These are phyloP conservation scores for Petrocephalus schoutedeni DNA, from an alignment of 2,797 vertebrate genomes.

Conservation along the genomic window DNA sequence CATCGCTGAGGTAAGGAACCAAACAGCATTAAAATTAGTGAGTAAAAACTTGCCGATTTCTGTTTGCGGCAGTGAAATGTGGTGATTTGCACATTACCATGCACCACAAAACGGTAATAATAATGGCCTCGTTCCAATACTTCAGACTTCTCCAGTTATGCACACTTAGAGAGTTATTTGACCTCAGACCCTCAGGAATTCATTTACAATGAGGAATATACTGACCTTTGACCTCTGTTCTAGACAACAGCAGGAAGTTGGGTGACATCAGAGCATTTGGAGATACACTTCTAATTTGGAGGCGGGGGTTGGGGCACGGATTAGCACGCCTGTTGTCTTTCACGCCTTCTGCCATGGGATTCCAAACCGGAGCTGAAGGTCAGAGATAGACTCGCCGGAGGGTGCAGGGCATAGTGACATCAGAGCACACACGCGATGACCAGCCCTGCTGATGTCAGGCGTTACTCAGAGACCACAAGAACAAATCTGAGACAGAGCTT, in stretches of 20 bases:
- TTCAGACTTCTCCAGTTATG: constrained; percentile 29
- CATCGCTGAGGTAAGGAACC: neutral
- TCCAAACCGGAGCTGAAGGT: constrained; percentile 16
- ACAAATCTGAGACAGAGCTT: neutral
- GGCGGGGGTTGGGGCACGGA: neutral
- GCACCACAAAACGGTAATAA: neutral
- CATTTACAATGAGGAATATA: constrained; percentile 50
- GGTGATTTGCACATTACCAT: neutral
- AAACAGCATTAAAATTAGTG: neutral
- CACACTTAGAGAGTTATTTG: constrained; percentile 36
- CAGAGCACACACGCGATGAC: neutral
- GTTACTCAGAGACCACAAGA: neutral
- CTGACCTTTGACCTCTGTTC: constrained; percentile 48
- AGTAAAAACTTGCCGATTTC: neutral
- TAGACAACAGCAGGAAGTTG: constrained; percentile 36
- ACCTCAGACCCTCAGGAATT: constrained; percentile 38
- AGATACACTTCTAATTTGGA: constrained; percentile 25
- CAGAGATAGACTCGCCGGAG: neutral
- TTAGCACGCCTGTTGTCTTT: constrained; percentile 27
- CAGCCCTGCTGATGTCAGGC: constrained; percentile 10
- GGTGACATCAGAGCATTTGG: constrained; percentile 25
- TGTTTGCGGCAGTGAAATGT: neutral
- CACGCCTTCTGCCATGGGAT: constrained; percentile 27
- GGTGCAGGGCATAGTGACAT: neutral
- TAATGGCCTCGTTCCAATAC: neutral